Evolutionary conservation across 2,888 invertebrate genomes (phyloP), one percentile per base, ranked within the genome.

Genomic region (Lasioglossum vierecki): DNA sequence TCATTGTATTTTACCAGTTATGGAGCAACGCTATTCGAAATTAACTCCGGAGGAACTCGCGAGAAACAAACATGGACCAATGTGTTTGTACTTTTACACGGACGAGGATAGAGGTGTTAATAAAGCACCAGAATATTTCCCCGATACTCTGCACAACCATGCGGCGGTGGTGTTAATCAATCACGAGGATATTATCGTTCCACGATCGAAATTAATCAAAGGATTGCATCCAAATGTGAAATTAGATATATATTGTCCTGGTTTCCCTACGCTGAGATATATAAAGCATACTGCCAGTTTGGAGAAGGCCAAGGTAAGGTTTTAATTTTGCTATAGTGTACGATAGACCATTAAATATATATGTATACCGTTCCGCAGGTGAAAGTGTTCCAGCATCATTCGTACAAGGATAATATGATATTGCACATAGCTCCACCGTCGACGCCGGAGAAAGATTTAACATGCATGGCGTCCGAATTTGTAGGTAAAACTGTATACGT

Each of bases 191-290:
- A 95, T 97, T 30, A 94, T 96, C 2, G 96, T 98, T 22, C 96
- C 97, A 0, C 92, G 89, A 11, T 95, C 95, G 0, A 95, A 96
- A 90, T 95, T 98, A 35, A 95, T 96, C 4, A 96, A 97, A 83
- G 98, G 98, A 11, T 95, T 98, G 85, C 96, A 97, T 93, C 96
- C 97, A 0, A 97, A 97, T 80, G 97, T 97, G 0, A 95, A 96
- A 82, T 95, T 96, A 53, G 96, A 97, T 91, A 96, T 97, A 76
- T 97, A 97, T 93, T 98, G 97, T 95, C 98, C 98, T 0, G 99
- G 99, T 15, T 99, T 99, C 94, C 99, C 99, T 0, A 98, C 98
- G 0, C 96, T 99, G 95, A 97, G 97, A 90, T 98, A 99, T 95
- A 95, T 99, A 60, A 96, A 97, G 41, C 98, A 98, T 94, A 96